Evolutionary conservation across 2,888 invertebrate species (phyloP).

Genomic region (Conops quadrifasciatus): DNA sequence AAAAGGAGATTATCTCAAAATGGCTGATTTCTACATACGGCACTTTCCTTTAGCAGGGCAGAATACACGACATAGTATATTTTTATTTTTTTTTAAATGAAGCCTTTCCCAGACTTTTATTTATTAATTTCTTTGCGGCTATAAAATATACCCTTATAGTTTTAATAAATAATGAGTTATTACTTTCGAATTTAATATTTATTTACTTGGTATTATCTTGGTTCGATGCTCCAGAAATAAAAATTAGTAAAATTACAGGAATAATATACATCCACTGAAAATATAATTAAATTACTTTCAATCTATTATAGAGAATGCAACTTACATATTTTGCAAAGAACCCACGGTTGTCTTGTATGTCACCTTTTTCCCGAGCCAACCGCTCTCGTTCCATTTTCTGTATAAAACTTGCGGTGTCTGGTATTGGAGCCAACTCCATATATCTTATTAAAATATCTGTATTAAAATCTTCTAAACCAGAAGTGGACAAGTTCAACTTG

Average conservation of each 20-base stretch:
- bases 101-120: too few relatives aligned
- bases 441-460: constrained; percentile 82
- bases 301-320: constrained; percentile 42
- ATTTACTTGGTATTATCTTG: constrained; percentile 70
- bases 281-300: constrained; percentile 39
- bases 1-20: too few relatives aligned
- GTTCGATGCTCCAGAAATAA: constrained; percentile 87
- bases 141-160: too few relatives aligned
- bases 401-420: constrained; percentile 94
- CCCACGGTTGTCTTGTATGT: constrained; percentile 92
- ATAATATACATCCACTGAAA: constrained; percentile 99
- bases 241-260: constrained; percentile 88
- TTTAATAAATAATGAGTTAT: too few relatives aligned
- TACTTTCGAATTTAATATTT: too few relatives aligned
- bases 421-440: constrained; percentile 85
- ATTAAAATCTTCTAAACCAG: constrained; percentile 70
- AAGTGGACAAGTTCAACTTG: constrained; percentile 50
- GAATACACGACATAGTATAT: too few relatives aligned
- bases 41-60: too few relatives aligned
- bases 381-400: constrained; percentile 92
- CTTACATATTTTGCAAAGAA: constrained; percentile 98
- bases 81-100: too few relatives aligned
- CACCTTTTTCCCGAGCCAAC: constrained; percentile 87
- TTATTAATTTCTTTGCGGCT: too few relatives aligned
- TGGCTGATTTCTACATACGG: too few relatives aligned